Evolutionary conservation across 2,113 vertebrate genomes (phyloP), one percentile per base, ranked within the genome.

Genomic region (Probosciger aterrimus): DNA sequence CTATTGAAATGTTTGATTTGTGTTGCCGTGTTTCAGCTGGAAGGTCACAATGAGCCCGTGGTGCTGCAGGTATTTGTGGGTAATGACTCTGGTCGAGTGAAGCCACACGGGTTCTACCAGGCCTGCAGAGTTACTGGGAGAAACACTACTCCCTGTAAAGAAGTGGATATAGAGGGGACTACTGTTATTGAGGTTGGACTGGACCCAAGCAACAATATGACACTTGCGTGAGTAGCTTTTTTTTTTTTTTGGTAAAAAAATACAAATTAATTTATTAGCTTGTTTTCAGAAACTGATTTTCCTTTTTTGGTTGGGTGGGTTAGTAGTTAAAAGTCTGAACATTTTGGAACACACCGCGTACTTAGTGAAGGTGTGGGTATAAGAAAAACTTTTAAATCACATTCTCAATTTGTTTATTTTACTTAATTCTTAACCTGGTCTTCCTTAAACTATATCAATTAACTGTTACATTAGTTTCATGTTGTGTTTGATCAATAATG

Each of bases 81-180:
- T 17, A 99, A 99, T 10, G 99, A 99, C 90, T 97, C 99, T 0
- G 99, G 99, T 9, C 98, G 99, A 11, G 99, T 99, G 95, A 99
- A 99, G 94, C 99, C 99, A 1, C 99, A 99, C n/a, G 99, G 99
- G 35, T 99, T 99, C 98, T 99, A 99, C 97, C 99, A 99, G 97
- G 99, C 99, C 47, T 99, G 99, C 96, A 97, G 99, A 53, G 99
- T 99, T 14, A 99, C 99, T 1, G 99, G 99, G 49, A 98, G 99
- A 86, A 99, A 99, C 98, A 99, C 99, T 53, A 99, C 99, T 11
- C 98, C 99, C 88, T 99, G 99, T 96, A 99, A 99, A 96, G 99
- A 99, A 96, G 98, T 99, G 88, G 99, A 99, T 91, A 98, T 99
- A 18, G 99, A 99, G 93, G 99, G 99, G 44, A 99, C 99, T 37